Base-by-base conservation (phyloP, 2,888 invertebrate species). In the Yponomeuta malinellus region DNA sequence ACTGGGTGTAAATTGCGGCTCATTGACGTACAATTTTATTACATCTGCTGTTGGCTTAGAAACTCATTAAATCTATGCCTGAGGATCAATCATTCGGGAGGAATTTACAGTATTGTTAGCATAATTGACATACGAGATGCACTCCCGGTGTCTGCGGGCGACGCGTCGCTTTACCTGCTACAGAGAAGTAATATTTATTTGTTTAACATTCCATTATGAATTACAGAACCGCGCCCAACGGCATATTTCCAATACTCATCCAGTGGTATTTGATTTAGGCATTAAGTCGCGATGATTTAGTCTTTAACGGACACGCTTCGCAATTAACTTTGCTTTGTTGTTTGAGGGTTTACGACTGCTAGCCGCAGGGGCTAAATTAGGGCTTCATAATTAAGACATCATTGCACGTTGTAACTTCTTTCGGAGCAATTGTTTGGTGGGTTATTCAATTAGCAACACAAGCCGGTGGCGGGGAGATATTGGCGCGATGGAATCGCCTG, bases 81-180 rank as follows among this genome's bases (percentile, higher is more conserved):
- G 29, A 65, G 65, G 65, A 65, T 31, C 33, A 29, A 65, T 65
- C 31, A 65, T 12, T 65, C 65, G 33, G 6, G 65, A 65, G 8
- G 65, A 65, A 65, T 65, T 65, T 65, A 29, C 33, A 65, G 65
- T 65, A 65, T 65, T 65, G 65, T 23, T 65, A 31, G 12, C 8
- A 29, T 29, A 65, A 23, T 59, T 59, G 12, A 15, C 52, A 15
- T 59, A 59, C 52, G 15, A 15, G 15, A 52, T 59, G 12, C 15
- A 59, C 52, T 15, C 52, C 12, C 52, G 4, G 52, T 59, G 15
- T 59, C 52, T 15, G 15, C 52, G 52, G 52, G 15, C 52, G 52
- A 59, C 52, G 52, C 15, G 43, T 43, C 52, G 52, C 52, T 59
- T 8, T 12, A 15, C 15, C 15, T 59, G 52, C 52, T 15, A 59